Base-by-base conservation (phyloP, 2,113 vertebrate genomes). In the Syrrhaptes paradoxus region DNA sequence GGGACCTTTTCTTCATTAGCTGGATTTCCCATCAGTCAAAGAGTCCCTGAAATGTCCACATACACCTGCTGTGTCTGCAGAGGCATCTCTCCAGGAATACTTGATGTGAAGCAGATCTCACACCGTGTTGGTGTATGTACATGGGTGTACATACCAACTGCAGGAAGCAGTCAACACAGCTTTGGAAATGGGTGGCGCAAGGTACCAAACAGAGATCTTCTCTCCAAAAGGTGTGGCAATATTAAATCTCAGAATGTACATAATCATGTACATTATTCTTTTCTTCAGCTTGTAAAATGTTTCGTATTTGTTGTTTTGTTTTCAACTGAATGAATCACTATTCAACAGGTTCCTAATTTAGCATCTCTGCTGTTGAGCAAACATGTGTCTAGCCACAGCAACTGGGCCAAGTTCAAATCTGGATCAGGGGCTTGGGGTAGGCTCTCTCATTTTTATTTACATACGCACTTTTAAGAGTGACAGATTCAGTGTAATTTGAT, bases 91-190 rank as follows among this genome's bases (percentile, higher is more conserved):
- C 18, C 5, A 9, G 13, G 16, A 67, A 65, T 12, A 7, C 6
- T 8, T 75, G 24, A 28, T 72, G 19, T 1, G 4, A 80, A 86
- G 55, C 0, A 1, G 43, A 18, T 65, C 54, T 68, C 49, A 61
- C 4, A 32, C 19, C 1, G 0, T 0, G 0, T 19, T 1, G 1
- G 25, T 7, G 9, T 38, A 15, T 0, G 0, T 31, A 26, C 7
- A 6, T 10, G 58, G 54, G 8, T 19, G 12, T 11, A 29, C 6
- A 4, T 4, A 34, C 1, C 17, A 57, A 1, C 17, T 31, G 4
- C 2, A 43, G 6, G 18, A 84, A n/a, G 32, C 7, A 70, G 65
- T 21, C 11, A 85, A 20, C 21, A 18, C 4, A 8, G 12, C n/a
- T 41, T 79, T 26, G 48, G 77, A 89, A 91, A 68, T 5, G 1